Base-by-base conservation (phyloP, 1,140 invertebrate genomes). In the Trichonephila clavipes region DNA sequence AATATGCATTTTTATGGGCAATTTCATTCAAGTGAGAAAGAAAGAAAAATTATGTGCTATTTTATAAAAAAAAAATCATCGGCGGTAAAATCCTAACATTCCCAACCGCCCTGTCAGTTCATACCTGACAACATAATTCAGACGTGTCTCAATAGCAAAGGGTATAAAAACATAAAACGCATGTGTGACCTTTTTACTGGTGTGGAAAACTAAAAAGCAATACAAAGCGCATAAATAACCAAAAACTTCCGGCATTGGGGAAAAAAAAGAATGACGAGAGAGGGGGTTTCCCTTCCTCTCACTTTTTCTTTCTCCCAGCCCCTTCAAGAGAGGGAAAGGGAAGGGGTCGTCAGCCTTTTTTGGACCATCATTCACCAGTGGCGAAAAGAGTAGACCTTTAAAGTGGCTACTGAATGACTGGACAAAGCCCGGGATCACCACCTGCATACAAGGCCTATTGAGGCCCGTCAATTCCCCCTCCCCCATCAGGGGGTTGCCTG, bases 191-290 rank as follows among this genome's bases (percentile, higher is more conserved):
- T 69, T 66, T 92, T n/a, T n/a, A 44, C 61, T 85, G 61, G 77
- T 85, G 90, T 92, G 90, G 90, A 92, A 92, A 92, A 92, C 64
- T 92, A 92, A 92, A 61, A n/a, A n/a, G 90, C 66, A 61, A 92
- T 92, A 81, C 90, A n/a, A 40, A 21, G 34, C 28, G 82, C 77
- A 85, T 92, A 92, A 92, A 92, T 77, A 83, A 66, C 90, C 90
- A 51, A 28, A 62, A 77, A 77, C 69, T 77, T 77, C 69, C n/a
- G 34, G 69, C 28, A 18, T 14, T 28, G 69, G 28, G 34, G 34
- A 51, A 51, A 44, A 44, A 51, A 34, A 77, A 77, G 28, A 77
- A 77, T 5, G 69, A 28, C 14, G 14, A 34, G 44, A 51, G 44
- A 34, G 34, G 34, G 34, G n/a, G 44, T 34, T 77, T 77, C 28